Evolutionary conservation across 2,888 invertebrate genomes (phyloP), one percentile per base, ranked within the genome.

Genomic region (Lithophane leautieri): DNA sequence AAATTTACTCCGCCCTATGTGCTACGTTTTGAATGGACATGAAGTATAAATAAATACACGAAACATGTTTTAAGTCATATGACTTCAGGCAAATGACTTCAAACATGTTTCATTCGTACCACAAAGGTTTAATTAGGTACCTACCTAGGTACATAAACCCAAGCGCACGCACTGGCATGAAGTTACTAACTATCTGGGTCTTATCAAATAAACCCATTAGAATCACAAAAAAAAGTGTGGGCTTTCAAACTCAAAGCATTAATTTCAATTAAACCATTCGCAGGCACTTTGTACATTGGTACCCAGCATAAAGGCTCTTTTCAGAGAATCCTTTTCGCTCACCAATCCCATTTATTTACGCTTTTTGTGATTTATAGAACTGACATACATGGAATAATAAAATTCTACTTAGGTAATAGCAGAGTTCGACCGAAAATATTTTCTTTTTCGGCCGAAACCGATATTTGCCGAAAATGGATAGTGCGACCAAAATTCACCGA

Each of bases 331-430:
- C 74, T 52, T 40, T 65, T 50, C 16, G 50, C 22, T 11, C 4
- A 3, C 44, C 9, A n/a, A 50, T 65, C 12, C 14, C 42, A 47
- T 54, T 78, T 7, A 78, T 47, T 50, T 34, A 16, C 22, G 40
- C 11, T 47, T 60, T 76, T 77, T 77, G 2, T 77, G 68, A 62
- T 70, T 78, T 61, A 54, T 56, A 40, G 7, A 28, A 2, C 47
- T 25, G n/a, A n/a, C 54, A 4, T 62, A 34, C 16, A 19, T 19
- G 22, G 34, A 61, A 44, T 69, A 47, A 47, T 40, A 28, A 52
- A 52, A 68, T 28, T 40, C 6, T 8, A 61, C 22, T 47, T 40
- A 28, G 9, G 9, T 54, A 54, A n/a, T n/a, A 34, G 22, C 50
- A n/a, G 2, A 34, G 16, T 22, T 6, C 9, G 28, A 22, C 14